Base-by-base conservation (phyloP, 2,888 invertebrate species). In the Platypus cylindrus region DNA sequence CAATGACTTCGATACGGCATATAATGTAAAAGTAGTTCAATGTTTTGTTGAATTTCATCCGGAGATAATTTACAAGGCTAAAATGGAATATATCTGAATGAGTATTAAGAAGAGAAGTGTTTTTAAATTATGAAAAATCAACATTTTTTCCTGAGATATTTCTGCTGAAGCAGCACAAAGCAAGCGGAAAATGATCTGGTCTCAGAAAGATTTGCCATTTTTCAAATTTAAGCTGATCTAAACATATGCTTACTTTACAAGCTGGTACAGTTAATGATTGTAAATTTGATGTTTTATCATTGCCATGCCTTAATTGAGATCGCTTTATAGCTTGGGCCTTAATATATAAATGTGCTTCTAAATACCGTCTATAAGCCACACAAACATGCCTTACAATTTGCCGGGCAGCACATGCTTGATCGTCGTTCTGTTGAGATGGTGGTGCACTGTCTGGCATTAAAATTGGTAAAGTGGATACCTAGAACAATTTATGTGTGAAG, bases 331-430 rank as follows among this genome's bases (percentile, higher is more conserved):
- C 73, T 43, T 82, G 81, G n/a, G 79, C 77, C 60, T 82, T 82
- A 33, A 76, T 66, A 49, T 75, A 75, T 32, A 95, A 64, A 59
- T 97, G 95, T 1, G 90, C 85, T 56, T 94, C 90, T 58, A 91
- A 74, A 52, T 95, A 95, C 49, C 85, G 74, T 52, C 89, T 80
- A 2, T 93, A 69, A 1, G 93, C 86, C 5, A 84, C 81, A 52
- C 86, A 86, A 0, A 91, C 91, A 56, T 93, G 91, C 0, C 91
- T 66, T 1, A 91, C 86, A 34, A 89, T 80, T 65, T 94, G 93
- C 1, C 90, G 63, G 14, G 86, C 85, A 2, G 90, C 86, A 57
- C 85, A 87, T 40, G 89, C 81, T 58, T 86, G 83, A 56, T 94
- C 94, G 49, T 94, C 91, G 17, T 75, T 78, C 23, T 79, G 55